Conservation (phyloP, 2,797 vertebrate genomes). For the Coregonus suidteri region DNA sequence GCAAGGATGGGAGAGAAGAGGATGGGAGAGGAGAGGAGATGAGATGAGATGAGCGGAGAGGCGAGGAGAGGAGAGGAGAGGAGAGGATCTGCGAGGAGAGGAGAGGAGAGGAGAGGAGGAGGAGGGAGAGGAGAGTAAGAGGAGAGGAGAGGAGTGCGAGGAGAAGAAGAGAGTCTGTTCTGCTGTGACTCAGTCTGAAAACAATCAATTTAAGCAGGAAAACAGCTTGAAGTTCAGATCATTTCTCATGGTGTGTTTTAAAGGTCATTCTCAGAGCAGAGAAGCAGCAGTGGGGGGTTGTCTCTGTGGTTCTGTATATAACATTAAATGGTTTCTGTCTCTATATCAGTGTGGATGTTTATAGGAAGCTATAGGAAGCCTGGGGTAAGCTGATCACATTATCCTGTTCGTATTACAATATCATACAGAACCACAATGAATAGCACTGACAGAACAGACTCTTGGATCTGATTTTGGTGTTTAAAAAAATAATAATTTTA, state of each 20-base stretch:
- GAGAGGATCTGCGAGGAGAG: background rate
- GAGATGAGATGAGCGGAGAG: slow-evolving; percentile 15
- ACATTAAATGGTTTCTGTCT: no score
- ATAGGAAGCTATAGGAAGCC: no score
- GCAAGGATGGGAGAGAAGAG: background rate
- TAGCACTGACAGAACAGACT: no score
- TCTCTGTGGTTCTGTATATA: no score
- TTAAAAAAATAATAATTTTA: background rate
- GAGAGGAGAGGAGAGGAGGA: no score
- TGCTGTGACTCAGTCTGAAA: slow-evolving; percentile 61
- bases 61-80: slow-evolving; percentile 2
- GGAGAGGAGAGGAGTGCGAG: no score
- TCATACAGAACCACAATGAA: no score
- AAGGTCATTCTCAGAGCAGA: slow-evolving; percentile 16
- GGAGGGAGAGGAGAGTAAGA: no score
- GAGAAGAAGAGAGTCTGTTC: no score
- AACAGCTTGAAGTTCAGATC: slow-evolving; percentile 26
- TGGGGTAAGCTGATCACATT: no score
- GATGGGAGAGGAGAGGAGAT: background rate
- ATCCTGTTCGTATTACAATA: no score
- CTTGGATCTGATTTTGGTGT: background rate
- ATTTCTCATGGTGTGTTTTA: slow-evolving; percentile 41
- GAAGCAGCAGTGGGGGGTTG: background rate
- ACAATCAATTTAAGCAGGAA: slow-evolving; percentile 48
- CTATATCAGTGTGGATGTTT: no score